Evolutionary conservation across 2,888 invertebrate species (phyloP).

Genomic region (Diplolepis rosae): DNA sequence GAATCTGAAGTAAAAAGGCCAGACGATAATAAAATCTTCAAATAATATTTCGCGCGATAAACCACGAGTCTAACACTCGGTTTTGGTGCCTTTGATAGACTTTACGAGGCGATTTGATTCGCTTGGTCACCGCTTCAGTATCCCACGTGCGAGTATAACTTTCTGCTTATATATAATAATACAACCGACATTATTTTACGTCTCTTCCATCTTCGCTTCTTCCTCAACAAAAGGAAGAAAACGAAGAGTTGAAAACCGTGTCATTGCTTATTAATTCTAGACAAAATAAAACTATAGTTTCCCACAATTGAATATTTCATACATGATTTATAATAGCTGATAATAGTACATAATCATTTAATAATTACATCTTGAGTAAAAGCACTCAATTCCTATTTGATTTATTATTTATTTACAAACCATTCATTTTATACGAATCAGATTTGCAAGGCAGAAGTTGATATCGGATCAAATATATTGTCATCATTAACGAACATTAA

Average conservation of each 20-base stretch:
- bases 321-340: too few species aligned
- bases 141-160: conserved; percentile 24
- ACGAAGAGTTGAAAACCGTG: conserved; percentile 27
- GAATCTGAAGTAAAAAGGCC: not conserved
- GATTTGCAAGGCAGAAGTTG: too few species aligned
- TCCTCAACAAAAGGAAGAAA: conserved; percentile 2
- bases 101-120: conserved; percentile 63
- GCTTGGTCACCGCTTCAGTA: conserved; percentile 37
- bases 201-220: not conserved
- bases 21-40: conserved; percentile 62
- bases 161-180: conserved; percentile 7
- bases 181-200: conserved; percentile 16
- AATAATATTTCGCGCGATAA: conserved; percentile 66
- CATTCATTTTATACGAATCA: too few species aligned
- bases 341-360: too few species aligned
- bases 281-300: not conserved
- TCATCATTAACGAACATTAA: not conserved
- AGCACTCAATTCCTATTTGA: too few species aligned
- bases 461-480: too few species aligned
- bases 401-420: too few species aligned
- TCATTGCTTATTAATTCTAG: not conserved
- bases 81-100: conserved; percentile 59
- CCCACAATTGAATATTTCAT: not conserved
- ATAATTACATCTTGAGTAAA: too few species aligned
- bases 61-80: conserved; percentile 41